Evolutionary conservation across 1,140 invertebrate species (phyloP), one percentile per base, ranked within the genome.

Genomic region (Drosophila arizonae): DNA sequence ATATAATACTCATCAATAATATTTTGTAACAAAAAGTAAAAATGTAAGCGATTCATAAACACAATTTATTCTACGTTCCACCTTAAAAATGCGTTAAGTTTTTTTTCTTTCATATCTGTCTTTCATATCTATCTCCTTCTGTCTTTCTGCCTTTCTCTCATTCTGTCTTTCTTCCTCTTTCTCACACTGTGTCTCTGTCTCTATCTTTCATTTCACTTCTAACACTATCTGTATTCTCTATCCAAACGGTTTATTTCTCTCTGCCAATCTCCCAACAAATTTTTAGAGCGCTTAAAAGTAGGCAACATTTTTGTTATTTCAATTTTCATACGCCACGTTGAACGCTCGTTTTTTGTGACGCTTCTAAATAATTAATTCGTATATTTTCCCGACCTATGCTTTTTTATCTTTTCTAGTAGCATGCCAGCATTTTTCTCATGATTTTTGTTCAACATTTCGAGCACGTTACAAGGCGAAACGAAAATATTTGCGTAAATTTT

Each of bases 291-390:
- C 54, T 36, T 15, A 41, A 56, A 55, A 56, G 54, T 56, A 56
- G 33, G 33, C 54, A 56, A 56, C 15, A 10, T 11, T 13, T 15
- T 46, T 46, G n/a, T 41, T 24, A 50, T 50, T 26, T 13, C 6
- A 28, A 46, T 46, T 46, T 50, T 50, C 24, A 24, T 24, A 26
- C 48, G 24, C 48, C 48, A 26, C 10, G 21, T 13, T 26, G 11
- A 26, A 13, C 21, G 48, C 15, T 50, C 21, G 21, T 10, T 26
- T 10, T 26, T 50, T 6, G 48, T 26, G 48, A 26, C 21, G 24
- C 48, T 56, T 2, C 24, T 41, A 41, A 54, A 54, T 33, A 33
- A 56, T 41, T 56, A 41, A 24, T 56, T 41, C 9, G n/a, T 39
- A 55, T 11, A 50, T n/a, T 50, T 13, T 50, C 11, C 48, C 11